Evolutionary conservation across 2,113 vertebrate species (phyloP).

Genomic region (Cryptomyrus ogoouensis): DNA sequence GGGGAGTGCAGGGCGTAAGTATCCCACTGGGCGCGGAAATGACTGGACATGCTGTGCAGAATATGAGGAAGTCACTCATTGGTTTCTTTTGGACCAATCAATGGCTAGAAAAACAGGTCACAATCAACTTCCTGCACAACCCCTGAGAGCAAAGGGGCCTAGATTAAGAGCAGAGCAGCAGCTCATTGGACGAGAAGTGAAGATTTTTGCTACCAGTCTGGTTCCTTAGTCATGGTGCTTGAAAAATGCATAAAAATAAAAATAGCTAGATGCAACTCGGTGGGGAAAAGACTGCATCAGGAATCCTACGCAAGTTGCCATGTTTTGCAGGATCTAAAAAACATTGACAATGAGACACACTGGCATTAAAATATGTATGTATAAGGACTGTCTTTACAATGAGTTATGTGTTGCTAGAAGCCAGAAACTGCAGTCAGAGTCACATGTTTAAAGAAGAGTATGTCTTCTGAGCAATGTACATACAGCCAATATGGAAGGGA

Average conservation of each 20-base stretch:
- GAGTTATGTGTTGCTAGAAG: not conserved
- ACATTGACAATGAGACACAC: not conserved
- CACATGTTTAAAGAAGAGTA: not conserved
- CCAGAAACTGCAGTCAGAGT: not conserved
- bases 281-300: not conserved
- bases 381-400: not conserved
- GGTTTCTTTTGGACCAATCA: not conserved
- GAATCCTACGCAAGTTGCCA: not conserved
- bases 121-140: not conserved
- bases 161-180: not conserved
- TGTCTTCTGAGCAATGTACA: not conserved
- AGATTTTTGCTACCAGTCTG: not conserved
- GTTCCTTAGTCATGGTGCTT: not conserved
- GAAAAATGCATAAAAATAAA: not conserved
- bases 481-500: not conserved
- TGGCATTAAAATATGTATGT: not conserved
- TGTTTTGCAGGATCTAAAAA: not conserved
- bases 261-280: not conserved
- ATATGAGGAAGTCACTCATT: not conserved
- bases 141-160: not conserved
- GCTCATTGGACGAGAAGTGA: not conserved
- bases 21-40: not conserved
- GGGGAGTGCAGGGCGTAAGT: not conserved
- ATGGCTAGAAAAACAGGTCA: not conserved
- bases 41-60: not conserved